Percentiles rank a stretch among this genome's conserved stretches.
These are phyloP conservation scores for Tokudaia muenninki DNA, from an alignment of 2,797 vertebrate species.

Conservation along the genomic window DNA sequence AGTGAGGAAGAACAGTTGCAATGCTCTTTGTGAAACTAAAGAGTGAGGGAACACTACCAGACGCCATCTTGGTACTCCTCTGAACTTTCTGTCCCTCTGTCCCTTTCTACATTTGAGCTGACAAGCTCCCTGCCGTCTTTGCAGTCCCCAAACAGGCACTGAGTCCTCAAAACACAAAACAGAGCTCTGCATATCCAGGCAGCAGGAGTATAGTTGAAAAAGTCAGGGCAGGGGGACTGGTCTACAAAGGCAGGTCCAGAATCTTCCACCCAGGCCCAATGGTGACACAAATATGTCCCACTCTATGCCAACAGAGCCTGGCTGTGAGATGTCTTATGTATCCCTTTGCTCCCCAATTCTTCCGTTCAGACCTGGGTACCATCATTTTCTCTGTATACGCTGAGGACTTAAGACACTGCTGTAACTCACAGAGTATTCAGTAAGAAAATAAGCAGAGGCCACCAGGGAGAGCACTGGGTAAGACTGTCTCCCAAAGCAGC, in stretches of 20 bases:
- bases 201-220: not conserved
- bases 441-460: not conserved
- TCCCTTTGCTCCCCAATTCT: not conserved
- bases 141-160: not conserved
- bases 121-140: not conserved
- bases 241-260: not conserved
- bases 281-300: not conserved
- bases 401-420: not conserved
- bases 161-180: not conserved
- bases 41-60: not conserved
- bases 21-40: not conserved
- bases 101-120: not conserved
- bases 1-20: too few relatives aligned
- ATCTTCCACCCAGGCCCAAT: not conserved
- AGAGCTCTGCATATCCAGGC: not conserved
- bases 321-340: not conserved
- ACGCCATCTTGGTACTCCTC: accelerated
- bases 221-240: not conserved
- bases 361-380: not conserved
- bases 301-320: not conserved
- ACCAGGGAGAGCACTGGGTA: not conserved
- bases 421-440: not conserved
- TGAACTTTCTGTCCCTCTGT: accelerated
- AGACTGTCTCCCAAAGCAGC: not conserved
- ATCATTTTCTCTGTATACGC: not conserved